Evolutionary conservation across 2,797 vertebrate genomes (phyloP), one percentile per base, ranked within the genome.

Genomic region (Ctenosaura bakeri): DNA sequence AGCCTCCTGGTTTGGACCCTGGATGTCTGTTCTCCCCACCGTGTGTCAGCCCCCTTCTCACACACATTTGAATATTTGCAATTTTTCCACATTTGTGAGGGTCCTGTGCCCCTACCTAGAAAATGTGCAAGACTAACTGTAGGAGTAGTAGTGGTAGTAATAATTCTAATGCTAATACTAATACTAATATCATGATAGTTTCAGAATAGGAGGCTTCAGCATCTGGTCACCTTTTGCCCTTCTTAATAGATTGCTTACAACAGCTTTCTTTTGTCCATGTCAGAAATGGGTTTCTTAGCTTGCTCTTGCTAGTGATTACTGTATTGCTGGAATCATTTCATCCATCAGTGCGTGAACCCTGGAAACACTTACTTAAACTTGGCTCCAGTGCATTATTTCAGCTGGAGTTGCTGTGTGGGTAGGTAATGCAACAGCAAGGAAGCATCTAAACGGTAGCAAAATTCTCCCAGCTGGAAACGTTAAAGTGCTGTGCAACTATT

Each of bases 311-410:
- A 91, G 95, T 91, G 85, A 9, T 88, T 94, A 91, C 91, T 93
- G 92, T 91, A 94, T 77, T 91, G 93, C 94, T 95, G 94, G 93
- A 95, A 90, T 91, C 79, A 86, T 94, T 93, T 89, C 94, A 93
- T 91, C 96, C 90, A 95, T 90, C 95, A 93, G 92, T 87, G 94
- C 95, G 89, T 95, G 94, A 94, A 94, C 94, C 96, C 95, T 95
- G 92, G 94, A 94, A 96, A 96, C 95, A 93, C 95, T 97, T 96
- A 95, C 90, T 85, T 81, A 90, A 94, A 94, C 93, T 95, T 94
- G 95, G 91, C 95, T 93, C 94, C 86, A n/a, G 20, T 95, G 94
- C 94, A 94, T 96, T 97, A 96, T 92, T 97, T 96, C 96, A 96
- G 92, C 94, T 93, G 91, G 91, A 94, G 95, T 94, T 96, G 90